phyloP scores from a whole-genome alignment of 2,888 invertebrate species.

The Drosophila greeni region DNA sequence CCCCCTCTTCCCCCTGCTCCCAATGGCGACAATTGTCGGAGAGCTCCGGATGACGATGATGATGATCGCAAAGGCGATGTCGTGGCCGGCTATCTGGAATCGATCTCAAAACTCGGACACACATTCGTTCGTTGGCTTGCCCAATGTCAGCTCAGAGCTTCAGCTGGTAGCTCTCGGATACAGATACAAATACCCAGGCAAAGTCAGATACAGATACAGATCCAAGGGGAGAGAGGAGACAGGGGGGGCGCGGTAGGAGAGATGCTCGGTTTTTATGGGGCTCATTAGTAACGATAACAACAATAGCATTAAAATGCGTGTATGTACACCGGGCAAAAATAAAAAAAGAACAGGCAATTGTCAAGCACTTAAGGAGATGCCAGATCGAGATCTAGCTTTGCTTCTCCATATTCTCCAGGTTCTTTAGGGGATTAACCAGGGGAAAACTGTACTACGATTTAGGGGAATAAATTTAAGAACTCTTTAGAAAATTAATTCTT shows the following conservation, averaged over 20 bases:
- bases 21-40: slow-evolving; percentile 61
- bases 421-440: background rate
- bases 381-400: background rate
- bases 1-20: background rate
- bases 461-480: background rate
- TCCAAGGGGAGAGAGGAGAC: background rate
- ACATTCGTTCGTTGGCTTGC: slow-evolving; percentile 27
- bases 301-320: slow-evolving; percentile 54
- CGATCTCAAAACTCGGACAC: slow-evolving; percentile 57
- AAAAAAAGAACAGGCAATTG: slow-evolving; percentile 7
- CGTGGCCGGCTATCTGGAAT: slow-evolving; percentile 51
- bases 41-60: slow-evolving; percentile 36
- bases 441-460: background rate
- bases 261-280: slow-evolving; percentile 47
- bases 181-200: slow-evolving; percentile 1
- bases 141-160: slow-evolving; percentile 42
- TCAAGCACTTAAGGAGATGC: slow-evolving; percentile 2
- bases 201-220: slow-evolving; percentile 18
- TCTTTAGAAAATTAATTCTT: no score
- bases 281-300: slow-evolving; percentile 61
- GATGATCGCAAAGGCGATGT: slow-evolving; percentile 32
- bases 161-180: background rate
- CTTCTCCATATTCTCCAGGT: background rate
- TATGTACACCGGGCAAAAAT: slow-evolving; percentile 21
- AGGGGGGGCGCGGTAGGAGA: background rate